A percentile compares a stretch with the other conserved stretches of the same genome.
phyloP scores from a whole-genome alignment of 1,140 invertebrate genomes.

The Conus ventricosus region DNA sequence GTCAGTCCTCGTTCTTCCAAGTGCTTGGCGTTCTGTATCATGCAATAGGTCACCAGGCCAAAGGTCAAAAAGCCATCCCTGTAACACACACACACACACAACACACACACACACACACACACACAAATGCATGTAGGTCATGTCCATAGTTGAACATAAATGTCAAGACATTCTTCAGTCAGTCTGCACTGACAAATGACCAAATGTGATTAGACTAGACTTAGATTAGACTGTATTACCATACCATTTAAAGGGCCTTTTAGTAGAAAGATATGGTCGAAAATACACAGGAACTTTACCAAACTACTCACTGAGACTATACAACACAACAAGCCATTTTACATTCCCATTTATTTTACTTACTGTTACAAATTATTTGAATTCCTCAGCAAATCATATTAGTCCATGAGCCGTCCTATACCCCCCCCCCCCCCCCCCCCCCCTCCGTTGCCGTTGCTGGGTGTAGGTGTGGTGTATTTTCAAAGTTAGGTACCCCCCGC shows the following conservation, averaged over 20 bases:
- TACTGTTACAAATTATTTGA: too few species aligned
- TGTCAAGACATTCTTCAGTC: background rate
- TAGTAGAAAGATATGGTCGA: constrained; percentile 92
- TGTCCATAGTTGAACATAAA: background rate
- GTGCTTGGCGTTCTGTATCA: background rate
- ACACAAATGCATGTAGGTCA: background rate
- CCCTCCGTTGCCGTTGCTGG: too few species aligned
- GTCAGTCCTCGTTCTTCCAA: background rate
- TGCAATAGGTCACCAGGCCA: background rate
- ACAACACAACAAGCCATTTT: too few species aligned
- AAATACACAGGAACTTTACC: constrained; percentile 78
- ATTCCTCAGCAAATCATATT: too few species aligned
- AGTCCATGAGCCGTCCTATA: too few species aligned
- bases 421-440: too few species aligned
- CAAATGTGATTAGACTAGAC: too few species aligned
- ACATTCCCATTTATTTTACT: too few species aligned
- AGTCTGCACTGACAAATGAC: background rate
- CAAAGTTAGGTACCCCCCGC: too few species aligned
- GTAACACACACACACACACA: constrained; percentile 24
- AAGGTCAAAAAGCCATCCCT: background rate
- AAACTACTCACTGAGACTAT: constrained; percentile 79
- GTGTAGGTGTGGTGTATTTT: too few species aligned
- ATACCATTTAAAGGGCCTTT: constrained; percentile 77
- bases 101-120: constrained; percentile 22
- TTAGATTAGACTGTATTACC: too few species aligned